Base-by-base conservation (phyloP, 2,888 invertebrate species). In the Dryobotodes eremita region DNA sequence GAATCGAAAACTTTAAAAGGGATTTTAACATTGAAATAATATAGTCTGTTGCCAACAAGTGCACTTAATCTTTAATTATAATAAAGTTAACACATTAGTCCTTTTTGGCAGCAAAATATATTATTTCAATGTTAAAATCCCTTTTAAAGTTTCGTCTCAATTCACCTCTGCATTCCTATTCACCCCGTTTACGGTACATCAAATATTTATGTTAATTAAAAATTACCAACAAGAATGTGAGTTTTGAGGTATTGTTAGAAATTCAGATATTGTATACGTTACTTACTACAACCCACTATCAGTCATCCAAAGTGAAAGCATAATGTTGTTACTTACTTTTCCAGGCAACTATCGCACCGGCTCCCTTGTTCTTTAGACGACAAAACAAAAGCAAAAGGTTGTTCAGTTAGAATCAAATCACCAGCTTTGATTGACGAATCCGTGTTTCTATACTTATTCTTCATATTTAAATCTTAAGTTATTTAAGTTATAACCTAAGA, bases 281-380 rank as follows among this genome's bases (percentile, higher is more conserved):
- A 23, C 3, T 48, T 65, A 62, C n/a, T 20, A 66, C n/a, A n/a
- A n/a, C 6, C 53, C 8, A 36, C 31, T 36, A 3, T 2, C 1
- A 36, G 2, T 36, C 31, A 36, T 36, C 31, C 31, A 36, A 59
- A 65, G 0, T 17, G 4, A 48, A 62, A 46, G 0, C 46, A 26
- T 10, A 10, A 23, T 48, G 13, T 61, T 62, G 17, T 69, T 73
- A 94, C 96, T 97, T 97, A 98, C 98, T 97, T 97, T 91, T 97
- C 96, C 82, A 98, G 97, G 92, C 99, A 99, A 93, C 97, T 97
- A 93, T 99, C 98, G 95, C 99, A 99, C 85, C 98, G 96, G 90
- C 97, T 97, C 61, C 97, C 97, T 86, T 98, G 97, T 90, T 98
- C 97, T 89, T 98, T 98, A 0, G 98, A 98, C 84, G 97, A 98